Conservation (phyloP, 2,888 invertebrate species). For the Drosophila fungiperda region DNA sequence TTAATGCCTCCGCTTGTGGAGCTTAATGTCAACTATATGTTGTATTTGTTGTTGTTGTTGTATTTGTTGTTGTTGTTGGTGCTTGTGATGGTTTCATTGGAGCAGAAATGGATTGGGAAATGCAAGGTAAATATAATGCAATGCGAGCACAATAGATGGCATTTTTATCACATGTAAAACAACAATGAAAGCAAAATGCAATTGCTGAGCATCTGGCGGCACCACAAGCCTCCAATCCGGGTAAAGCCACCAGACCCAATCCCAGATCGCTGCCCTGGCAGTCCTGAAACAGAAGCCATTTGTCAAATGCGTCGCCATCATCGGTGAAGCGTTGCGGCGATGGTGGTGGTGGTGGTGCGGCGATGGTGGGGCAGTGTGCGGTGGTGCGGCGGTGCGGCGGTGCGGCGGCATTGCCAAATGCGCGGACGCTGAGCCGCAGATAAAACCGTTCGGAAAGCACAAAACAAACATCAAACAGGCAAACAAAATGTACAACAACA, state of each 20-base stretch:
- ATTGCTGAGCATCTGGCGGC: constrained; percentile 62
- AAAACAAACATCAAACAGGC: constrained; percentile 81
- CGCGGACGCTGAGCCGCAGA: constrained; percentile 79
- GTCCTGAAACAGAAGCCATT: constrained; percentile 81
- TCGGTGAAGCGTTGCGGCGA: constrained; percentile 27
- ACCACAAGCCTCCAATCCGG: constrained; percentile 66
- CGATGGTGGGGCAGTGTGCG: constrained; percentile 4
- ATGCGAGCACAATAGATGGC: constrained; percentile 71
- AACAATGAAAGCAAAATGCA: constrained; percentile 58
- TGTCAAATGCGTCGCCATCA: constrained; percentile 78
- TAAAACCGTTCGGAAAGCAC: constrained; percentile 82
- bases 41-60: constrained; percentile 18
- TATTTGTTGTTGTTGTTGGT: constrained; percentile 12
- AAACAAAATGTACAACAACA: constrained; percentile 73
- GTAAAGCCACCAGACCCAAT: constrained; percentile 68
- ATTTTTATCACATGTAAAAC: constrained; percentile 81
- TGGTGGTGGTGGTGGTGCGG: constrained; percentile 14
- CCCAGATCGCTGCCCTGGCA: constrained; percentile 63
- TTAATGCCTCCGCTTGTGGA: constrained; percentile 21
- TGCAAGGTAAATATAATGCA: constrained; percentile 58
- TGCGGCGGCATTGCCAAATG: constrained; percentile 52
- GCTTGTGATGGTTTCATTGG: constrained; percentile 45
- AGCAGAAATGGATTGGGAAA: constrained; percentile 31
- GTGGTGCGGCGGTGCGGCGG: constrained; percentile 21
- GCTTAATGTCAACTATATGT: constrained; percentile 53